A percentile compares a stretch with the other conserved stretches of the same genome.
Evolutionary conservation across 92 coral and sea anemone genomes (phyloP).

Genomic region (Siderastrea radians): DNA sequence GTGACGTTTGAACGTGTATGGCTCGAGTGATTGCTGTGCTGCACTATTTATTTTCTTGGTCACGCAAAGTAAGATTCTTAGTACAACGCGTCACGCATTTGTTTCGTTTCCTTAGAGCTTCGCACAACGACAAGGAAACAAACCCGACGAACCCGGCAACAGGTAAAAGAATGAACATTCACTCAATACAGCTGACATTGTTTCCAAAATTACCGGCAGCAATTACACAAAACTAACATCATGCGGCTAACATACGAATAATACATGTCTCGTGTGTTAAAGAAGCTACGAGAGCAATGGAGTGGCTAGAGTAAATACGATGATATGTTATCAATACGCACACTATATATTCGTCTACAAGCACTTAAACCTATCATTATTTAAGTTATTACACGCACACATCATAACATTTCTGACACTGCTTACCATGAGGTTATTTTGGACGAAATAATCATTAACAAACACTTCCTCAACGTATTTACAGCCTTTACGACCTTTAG

Average conservation of each 20-base stretch:
- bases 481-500: neutral
- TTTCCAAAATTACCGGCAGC: neutral
- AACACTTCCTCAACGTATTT: neutral
- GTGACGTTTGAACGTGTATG: neutral
- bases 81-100: neutral
- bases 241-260: neutral
- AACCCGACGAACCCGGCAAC: neutral
- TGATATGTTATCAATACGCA: neutral
- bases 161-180: neutral
- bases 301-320: neutral
- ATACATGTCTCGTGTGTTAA: neutral
- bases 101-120: neutral
- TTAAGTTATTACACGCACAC: neutral
- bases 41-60: neutral
- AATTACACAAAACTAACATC: neutral
- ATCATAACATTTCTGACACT: too few relatives aligned
- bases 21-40: neutral
- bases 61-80: neutral
- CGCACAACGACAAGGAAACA: neutral
- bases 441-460: conserved; percentile 8
- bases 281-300: neutral
- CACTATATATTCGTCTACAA: neutral
- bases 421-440: conserved; percentile 28
- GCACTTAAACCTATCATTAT: neutral
- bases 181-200: neutral